Percentiles rank a stretch among this genome's conserved stretches.
phyloP scores from a whole-genome alignment of 2,888 invertebrate genomes.

The Cryptosula pallasiana region DNA sequence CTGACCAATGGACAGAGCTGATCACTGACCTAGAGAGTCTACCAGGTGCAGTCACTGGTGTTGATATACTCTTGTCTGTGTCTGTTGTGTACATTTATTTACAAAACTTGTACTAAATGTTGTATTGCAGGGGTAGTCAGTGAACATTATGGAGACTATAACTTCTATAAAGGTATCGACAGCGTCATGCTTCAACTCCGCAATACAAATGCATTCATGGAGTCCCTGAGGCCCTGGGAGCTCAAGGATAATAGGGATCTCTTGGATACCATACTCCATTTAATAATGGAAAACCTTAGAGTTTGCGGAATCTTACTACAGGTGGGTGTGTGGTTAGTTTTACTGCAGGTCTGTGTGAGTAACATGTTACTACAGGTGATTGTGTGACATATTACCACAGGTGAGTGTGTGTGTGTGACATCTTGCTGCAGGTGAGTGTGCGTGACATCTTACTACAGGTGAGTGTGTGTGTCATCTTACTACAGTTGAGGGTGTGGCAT shows the following conservation, averaged over 20 bases:
- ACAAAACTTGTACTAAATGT: no score
- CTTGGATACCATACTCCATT: slow-evolving; percentile 67
- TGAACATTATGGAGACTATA: slow-evolving; percentile 66
- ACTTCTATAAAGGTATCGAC: slow-evolving; percentile 79
- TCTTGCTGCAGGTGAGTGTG: no score
- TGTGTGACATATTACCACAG: no score
- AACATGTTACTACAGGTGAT: no score
- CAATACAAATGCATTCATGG: slow-evolving; percentile 78
- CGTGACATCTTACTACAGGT: no score
- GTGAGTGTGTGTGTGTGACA: no score
- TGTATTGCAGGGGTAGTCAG: slow-evolving; percentile 59
- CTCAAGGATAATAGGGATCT: slow-evolving; percentile 59
- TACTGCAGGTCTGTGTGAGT: not conserved
- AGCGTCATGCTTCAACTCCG: slow-evolving; percentile 69
- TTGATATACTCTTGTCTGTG: not conserved
- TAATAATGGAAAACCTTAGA: slow-evolving; percentile 78
- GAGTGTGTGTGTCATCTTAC: no score
- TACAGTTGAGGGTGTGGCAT: no score
- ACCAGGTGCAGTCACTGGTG: no score
- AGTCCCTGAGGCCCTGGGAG: slow-evolving; percentile 82
- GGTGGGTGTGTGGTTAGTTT: not conserved
- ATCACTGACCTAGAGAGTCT: slow-evolving; percentile 59
- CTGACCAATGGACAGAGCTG: slow-evolving; percentile 53
- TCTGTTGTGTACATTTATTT: no score
- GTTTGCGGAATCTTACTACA: slow-evolving; percentile 63